Base-by-base conservation (phyloP, 1,140 invertebrate species). In the Trachymyrmex cornetzi region DNA sequence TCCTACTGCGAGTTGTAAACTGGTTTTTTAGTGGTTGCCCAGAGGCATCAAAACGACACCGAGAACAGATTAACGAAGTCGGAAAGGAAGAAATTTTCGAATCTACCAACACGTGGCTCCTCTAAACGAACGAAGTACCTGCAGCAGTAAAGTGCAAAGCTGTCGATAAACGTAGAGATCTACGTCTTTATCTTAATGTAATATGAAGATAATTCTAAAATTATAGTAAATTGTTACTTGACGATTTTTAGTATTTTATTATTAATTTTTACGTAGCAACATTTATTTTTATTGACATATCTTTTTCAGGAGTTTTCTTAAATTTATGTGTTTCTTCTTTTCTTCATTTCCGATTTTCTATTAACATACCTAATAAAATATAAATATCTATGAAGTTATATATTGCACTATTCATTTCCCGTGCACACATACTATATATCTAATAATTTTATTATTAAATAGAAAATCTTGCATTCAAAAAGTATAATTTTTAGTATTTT, bases 1-100 rank as follows among this genome's bases (percentile, higher is more conserved):
- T 85, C 1, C 12, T 93, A 9, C 1, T 57, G 19, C 88, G 79
- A 44, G 72, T 85, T 3, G 66, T 88, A 34, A 90, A 91, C 16
- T 93, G 92, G 92, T 53, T 92, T 24, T 92, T 92, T 27, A 85
- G 90, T 9, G 91, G 89, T 71, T 93, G 91, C 48, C 89, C 90
- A 22, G 85, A 44, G 4, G 77, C 82, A 3, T 38, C 61, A 22
- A 79, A 48, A n/a, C 79, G 59, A 61, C n/a, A 53, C 5, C 66
- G 50, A 4, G 5, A 57, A 3, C 55, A 71, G 7, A 38, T 16
- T 19, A 11, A 14, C 6, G 16, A 85, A 16, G 80, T 91, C 85
- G 88, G 53, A 77, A 90, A 91, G 69, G 81, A 91, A 90, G 81
- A 77, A 66, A 86, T 6, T 75, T 22, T 50, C 48, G 55, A 38